Evolutionary conservation across 2,797 vertebrate genomes (phyloP).

Genomic region (Artibeus lituratus): DNA sequence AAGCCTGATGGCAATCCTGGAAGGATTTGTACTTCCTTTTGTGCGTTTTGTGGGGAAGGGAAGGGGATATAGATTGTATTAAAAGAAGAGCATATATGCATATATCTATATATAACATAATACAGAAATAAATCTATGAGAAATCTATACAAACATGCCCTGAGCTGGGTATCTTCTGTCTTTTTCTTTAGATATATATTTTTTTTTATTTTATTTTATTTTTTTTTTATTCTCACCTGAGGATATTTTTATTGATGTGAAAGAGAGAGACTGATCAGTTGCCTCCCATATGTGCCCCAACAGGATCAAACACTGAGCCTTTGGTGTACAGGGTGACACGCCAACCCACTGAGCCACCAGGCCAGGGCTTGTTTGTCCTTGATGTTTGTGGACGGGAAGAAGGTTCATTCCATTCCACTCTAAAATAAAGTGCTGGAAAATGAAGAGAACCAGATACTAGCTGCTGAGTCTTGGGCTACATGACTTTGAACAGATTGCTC

Average conservation of each 20-base stretch:
- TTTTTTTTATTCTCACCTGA: too few relatives aligned
- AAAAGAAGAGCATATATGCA: slow-evolving; percentile 61
- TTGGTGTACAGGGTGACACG: background rate
- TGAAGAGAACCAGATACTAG: background rate
- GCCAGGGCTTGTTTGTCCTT: slow-evolving; percentile 46
- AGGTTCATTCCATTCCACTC: background rate
- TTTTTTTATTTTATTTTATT: too few relatives aligned
- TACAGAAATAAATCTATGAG: slow-evolving; percentile 77
- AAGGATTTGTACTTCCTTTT: slow-evolving; percentile 72
- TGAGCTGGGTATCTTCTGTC: slow-evolving; percentile 50
- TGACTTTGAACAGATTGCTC: background rate
- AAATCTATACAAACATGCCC: slow-evolving; percentile 62
- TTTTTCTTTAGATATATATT: background rate
- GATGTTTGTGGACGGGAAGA: slow-evolving; percentile 29
- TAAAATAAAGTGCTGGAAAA: background rate
- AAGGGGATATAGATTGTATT: slow-evolving; percentile 80
- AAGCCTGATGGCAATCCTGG: slow-evolving; percentile 24
- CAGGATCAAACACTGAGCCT: background rate
- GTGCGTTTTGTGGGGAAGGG: slow-evolving; percentile 78
- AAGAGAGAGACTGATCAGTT: background rate
- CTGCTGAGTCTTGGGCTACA: background rate
- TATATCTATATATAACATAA: slow-evolving; percentile 79
- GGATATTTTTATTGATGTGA: background rate
- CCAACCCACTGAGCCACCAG: background rate
- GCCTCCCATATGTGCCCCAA: background rate